Base-by-base conservation (phyloP, 2,113 vertebrate genomes). In the Gnathonemus longibarbis region DNA sequence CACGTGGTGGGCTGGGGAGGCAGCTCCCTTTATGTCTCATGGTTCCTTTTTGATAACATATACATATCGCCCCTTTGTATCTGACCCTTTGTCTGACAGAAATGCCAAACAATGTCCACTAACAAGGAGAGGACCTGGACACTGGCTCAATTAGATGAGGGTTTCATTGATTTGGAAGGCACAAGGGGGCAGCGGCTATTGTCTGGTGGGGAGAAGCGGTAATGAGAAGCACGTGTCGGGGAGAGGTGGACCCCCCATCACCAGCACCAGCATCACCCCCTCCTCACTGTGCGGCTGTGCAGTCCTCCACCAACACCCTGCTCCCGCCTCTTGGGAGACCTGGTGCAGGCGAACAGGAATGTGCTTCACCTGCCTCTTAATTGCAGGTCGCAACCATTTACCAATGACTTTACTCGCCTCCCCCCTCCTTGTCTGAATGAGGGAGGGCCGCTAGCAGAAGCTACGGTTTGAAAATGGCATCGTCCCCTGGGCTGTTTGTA, bases 301-400 rank as follows among this genome's bases (percentile, higher is more conserved):
- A 66, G 80, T 19, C 31, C 21, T 56, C 21, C 2, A 21, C 39
- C 24, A 90, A 89, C 35, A 84, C 70, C 9, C 88, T 15, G 45
- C 77, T n/a, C 88, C 52, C 24, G 70, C 87, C n/a, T 89, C 97
- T 97, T 92, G 93, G 97, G 97, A 97, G 97, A 98, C 95, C 52
- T 91, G 91, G 91, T 95, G 94, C 92, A 90, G 91, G 91, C 93
- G 91, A 91, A 92, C 92, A 96, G 95, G 97, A 98, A 98, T 97
- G 96, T 91, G 88, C 95, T 94, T 95, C 94, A 91, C 93, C 93
- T 94, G 94, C 94, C 95, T 92, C 95, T 96, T 96, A 94, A 97
- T 97, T 95, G 93, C 91, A 95, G 89, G 92, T 92, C 92, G 50
- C 89, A 91, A 93, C 94, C 94, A 96, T 96, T 96, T 96, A 96